Conservation (phyloP, 2,888 invertebrate genomes). For the Camptogramma bilineatum region DNA sequence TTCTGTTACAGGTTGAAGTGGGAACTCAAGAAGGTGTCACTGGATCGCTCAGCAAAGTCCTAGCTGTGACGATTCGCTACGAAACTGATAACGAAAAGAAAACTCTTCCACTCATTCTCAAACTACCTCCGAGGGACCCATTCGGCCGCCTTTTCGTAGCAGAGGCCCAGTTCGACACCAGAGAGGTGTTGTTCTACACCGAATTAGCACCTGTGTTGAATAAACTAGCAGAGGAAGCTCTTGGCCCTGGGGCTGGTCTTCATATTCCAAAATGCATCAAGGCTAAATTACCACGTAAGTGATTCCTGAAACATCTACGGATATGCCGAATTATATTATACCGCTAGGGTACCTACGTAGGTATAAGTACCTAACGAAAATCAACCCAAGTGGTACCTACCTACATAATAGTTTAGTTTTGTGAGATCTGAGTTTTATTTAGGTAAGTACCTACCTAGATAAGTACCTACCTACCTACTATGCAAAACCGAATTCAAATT, state of each 20-base stretch:
- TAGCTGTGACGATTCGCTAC: conserved; percentile 90
- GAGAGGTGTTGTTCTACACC: conserved; percentile 93
- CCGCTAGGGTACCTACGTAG: too few relatives aligned
- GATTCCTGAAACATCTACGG: background rate
- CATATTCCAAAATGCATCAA: conserved; percentile 88
- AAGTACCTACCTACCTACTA: too few relatives aligned
- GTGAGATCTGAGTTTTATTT: too few relatives aligned
- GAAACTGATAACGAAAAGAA: conserved; percentile 68
- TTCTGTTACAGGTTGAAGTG: conserved; percentile 63
- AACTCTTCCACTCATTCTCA: conserved; percentile 87
- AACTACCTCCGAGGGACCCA: conserved; percentile 91
- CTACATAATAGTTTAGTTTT: background rate
- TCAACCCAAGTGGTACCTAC: too few relatives aligned
- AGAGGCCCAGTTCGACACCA: conserved; percentile 92
- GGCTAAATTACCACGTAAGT: conserved; percentile 86
- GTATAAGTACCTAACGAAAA: too few relatives aligned
- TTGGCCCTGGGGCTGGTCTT: conserved; percentile 71
- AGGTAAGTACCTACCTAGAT: too few relatives aligned
- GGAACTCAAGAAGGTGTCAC: conserved; percentile 87
- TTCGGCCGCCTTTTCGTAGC: conserved; percentile 92
- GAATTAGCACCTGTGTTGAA: conserved; percentile 90
- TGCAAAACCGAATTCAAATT: too few relatives aligned
- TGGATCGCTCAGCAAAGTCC: conserved; percentile 90
- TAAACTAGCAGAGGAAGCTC: conserved; percentile 87
- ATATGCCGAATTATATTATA: too few relatives aligned